phyloP scores from a whole-genome alignment of 2,797 vertebrate species.

The Babyrousa celebensis region DNA sequence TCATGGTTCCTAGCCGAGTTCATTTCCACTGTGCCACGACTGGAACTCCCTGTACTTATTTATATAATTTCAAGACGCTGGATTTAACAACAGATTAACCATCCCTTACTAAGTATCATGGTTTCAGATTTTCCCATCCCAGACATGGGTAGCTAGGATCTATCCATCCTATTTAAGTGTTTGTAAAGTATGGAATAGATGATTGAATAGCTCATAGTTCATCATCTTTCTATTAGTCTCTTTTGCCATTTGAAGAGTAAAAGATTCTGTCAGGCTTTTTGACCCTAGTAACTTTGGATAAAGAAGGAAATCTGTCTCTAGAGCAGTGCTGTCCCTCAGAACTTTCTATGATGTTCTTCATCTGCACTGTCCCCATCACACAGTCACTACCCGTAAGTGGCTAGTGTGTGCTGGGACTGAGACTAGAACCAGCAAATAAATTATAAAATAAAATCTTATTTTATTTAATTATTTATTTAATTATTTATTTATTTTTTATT shows the following conservation, averaged over 20 bases:
- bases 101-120: constrained; percentile 60
- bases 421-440: neutral
- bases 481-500: too few relatives aligned
- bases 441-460: too few relatives aligned
- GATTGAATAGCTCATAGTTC: neutral
- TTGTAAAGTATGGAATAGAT: constrained; percentile 50
- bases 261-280: constrained; percentile 62
- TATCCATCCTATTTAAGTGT: neutral
- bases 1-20: too few relatives aligned
- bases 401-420: neutral
- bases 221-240: neutral
- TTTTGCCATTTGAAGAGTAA: constrained; percentile 32
- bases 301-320: constrained; percentile 53
- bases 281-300: neutral
- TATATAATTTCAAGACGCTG: constrained; percentile 69
- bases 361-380: neutral
- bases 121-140: constrained; percentile 27
- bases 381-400: neutral
- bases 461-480: too few relatives aligned
- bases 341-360: neutral
- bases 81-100: constrained; percentile 60
- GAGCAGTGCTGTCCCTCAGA: neutral
- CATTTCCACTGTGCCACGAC: too few relatives aligned
- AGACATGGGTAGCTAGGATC: neutral
- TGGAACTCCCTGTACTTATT: constrained; percentile 57